These are phyloP conservation scores for Telenomus remus DNA, from an alignment of 1,140 invertebrate species.

Conservation along the genomic window DNA sequence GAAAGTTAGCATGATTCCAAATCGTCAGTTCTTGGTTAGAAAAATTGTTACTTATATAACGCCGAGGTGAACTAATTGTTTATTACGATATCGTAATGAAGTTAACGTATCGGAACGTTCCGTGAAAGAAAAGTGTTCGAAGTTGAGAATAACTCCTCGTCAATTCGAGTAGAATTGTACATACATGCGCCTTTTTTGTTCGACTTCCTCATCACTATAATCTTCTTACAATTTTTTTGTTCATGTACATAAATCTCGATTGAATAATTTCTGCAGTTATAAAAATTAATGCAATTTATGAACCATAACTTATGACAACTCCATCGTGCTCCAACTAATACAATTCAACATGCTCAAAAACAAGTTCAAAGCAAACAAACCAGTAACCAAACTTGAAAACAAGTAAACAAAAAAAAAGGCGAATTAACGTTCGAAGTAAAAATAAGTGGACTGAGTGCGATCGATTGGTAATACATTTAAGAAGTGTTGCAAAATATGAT, in stretches of 20 bases:
- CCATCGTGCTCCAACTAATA: no score
- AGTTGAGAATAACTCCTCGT: conserved; percentile 40
- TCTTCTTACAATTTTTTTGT: conserved; percentile 26
- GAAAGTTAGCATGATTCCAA: conserved; percentile 9
- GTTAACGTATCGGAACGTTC: conserved; percentile 32
- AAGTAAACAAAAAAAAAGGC: no score
- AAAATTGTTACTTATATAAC: conserved; percentile 41
- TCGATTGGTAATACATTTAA: no score
- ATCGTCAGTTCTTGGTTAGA: conserved; percentile 6
- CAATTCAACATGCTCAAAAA: no score
- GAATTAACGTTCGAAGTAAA: no score
- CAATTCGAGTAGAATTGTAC: conserved; percentile 37
- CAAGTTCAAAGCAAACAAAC: no score
- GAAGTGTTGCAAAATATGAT: no score
- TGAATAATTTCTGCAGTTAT: no score
- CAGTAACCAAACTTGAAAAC: no score
- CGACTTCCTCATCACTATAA: conserved; percentile 41
- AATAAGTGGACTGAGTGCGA: no score
- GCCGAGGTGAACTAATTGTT: conserved; percentile 27
- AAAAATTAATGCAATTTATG: no score
- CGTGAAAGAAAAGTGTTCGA: conserved; percentile 6
- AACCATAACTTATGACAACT: no score
- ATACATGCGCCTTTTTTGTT: conserved; percentile 20
- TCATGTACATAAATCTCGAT: conserved; percentile 10
- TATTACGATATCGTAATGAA: conserved; percentile 42